A percentile compares a stretch with the other conserved stretches of the same genome.
Evolutionary conservation across 1,140 invertebrate genomes (phyloP).

Genomic region (Phymastichus coffea): DNA sequence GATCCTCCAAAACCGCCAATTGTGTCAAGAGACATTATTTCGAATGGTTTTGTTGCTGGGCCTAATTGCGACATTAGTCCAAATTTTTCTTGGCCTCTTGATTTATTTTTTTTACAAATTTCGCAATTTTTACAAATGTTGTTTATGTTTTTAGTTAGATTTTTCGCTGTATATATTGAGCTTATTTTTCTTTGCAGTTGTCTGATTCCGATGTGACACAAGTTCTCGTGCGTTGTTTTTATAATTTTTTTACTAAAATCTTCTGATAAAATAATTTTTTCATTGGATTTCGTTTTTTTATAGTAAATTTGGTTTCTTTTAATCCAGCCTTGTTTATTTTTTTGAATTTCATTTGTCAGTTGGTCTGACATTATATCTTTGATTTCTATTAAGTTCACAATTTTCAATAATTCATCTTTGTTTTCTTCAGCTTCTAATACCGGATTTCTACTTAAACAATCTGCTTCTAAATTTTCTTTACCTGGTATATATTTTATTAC

Average conservation of each 20-base stretch:
- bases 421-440: slow-evolving; percentile 1
- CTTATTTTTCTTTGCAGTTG: slow-evolving; percentile 23
- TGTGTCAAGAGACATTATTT: slow-evolving; percentile 47
- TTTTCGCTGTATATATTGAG: slow-evolving; percentile 21
- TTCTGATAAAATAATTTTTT: background rate
- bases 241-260: background rate
- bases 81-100: slow-evolving; percentile 20
- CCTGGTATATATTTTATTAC: background rate
- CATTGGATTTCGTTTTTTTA: too few species aligned
- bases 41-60: slow-evolving; percentile 33
- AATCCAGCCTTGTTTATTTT: background rate
- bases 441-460: too few species aligned
- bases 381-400: slow-evolving; percentile 3
- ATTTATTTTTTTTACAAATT: too few species aligned
- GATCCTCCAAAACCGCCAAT: slow-evolving; percentile 41
- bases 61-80: too few species aligned
- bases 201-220: background rate
- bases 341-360: background rate
- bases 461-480: slow-evolving; percentile 5
- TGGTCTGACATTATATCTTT: background rate
- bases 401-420: background rate
- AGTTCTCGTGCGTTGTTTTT: background rate
- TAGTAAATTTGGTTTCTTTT: too few species aligned
- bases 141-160: slow-evolving; percentile 17
- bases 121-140: slow-evolving; percentile 16